Evolutionary conservation across 1,140 invertebrate species (phyloP).

Genomic region (Pygmarrhopalites habei): DNA sequence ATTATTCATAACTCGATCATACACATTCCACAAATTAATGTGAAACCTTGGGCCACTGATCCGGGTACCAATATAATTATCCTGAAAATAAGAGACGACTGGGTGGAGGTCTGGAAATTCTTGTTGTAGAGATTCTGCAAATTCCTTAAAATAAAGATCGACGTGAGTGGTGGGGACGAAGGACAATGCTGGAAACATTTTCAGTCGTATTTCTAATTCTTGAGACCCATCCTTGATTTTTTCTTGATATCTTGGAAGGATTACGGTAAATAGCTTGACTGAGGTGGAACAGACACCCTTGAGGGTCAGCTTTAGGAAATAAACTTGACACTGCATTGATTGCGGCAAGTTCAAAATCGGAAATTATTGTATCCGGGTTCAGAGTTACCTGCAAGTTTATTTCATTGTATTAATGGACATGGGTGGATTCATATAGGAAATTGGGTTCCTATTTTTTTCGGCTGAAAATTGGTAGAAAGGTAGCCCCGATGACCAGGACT

Average conservation of each 20-base stretch:
- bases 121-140: not conserved
- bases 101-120: not conserved
- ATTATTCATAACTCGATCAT: not conserved
- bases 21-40: not conserved
- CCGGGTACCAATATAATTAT: not conserved
- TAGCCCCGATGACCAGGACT: no score
- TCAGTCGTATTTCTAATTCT: not conserved
- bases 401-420: no score
- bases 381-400: not conserved
- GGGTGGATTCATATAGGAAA: no score
- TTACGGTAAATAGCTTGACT: not conserved
- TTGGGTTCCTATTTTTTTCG: no score
- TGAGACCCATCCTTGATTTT: not conserved
- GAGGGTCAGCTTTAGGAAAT: not conserved
- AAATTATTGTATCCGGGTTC: not conserved
- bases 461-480: no score
- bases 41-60: not conserved
- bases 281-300: not conserved
- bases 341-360: not conserved
- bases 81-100: not conserved
- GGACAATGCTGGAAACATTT: not conserved
- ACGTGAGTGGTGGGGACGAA: not conserved
- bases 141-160: not conserved
- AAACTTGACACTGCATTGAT: not conserved
- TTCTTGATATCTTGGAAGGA: not conserved